A percentile compares a stretch with the other conserved stretches of the same genome.
phyloP scores from a whole-genome alignment of 2,797 vertebrate species.

The Enteromius argenteus region DNA sequence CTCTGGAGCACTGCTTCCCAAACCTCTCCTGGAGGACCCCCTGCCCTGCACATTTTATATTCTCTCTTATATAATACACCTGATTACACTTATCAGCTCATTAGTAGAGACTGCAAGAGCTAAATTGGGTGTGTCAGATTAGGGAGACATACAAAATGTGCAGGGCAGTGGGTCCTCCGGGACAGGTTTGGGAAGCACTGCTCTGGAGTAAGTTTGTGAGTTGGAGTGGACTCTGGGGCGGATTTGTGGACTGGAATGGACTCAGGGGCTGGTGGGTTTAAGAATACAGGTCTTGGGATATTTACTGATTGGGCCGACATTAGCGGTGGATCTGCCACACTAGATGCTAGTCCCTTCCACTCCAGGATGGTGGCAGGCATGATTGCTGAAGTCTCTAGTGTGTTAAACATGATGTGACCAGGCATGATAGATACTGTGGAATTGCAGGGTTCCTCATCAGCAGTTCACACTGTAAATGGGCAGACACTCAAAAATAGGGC shows the following conservation, averaged over 20 bases:
- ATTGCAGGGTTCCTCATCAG: not conserved
- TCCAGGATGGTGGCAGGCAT: not conserved
- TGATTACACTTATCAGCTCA: no score
- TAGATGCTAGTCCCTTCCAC: not conserved
- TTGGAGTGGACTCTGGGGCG: not conserved
- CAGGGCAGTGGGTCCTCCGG: no score
- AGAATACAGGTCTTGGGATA: not conserved
- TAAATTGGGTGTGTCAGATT: no score
- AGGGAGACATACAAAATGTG: no score
- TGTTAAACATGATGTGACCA: not conserved
- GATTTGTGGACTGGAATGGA: no score
- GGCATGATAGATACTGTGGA: not conserved
- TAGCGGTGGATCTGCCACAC: not conserved
- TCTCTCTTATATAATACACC: no score
- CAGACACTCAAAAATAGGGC: not conserved
- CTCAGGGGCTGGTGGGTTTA: not conserved
- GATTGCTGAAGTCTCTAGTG: not conserved
- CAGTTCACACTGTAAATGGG: not conserved
- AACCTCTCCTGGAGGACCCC: no score
- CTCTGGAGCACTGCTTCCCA: not conserved
- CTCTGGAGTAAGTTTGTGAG: not conserved
- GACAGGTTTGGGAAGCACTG: no score
- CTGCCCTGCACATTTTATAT: no score
- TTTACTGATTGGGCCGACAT: not conserved
- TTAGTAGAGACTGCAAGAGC: no score